These are phyloP conservation scores for Palythoa heliodiscus DNA, from an alignment of 92 coral and sea anemone genomes.

Conservation along the genomic window DNA sequence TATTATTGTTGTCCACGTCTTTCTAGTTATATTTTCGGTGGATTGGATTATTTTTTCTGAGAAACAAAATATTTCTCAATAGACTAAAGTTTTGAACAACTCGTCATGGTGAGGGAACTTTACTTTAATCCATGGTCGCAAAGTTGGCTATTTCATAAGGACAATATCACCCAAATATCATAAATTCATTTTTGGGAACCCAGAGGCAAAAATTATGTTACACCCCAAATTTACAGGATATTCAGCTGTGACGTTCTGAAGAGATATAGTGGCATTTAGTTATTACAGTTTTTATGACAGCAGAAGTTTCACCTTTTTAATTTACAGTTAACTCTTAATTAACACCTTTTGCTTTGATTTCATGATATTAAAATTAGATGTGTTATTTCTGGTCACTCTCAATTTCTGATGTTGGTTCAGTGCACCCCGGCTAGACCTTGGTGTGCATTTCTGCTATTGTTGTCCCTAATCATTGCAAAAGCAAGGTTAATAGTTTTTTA, in stretches of 20 bases:
- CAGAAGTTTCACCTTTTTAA: not conserved
- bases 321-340: constrained; percentile 5
- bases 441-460: not conserved
- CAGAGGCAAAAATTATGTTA: constrained; percentile 14
- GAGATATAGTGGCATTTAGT: not conserved
- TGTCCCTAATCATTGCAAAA: not conserved
- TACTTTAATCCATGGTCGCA: not conserved
- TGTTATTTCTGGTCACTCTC: constrained; percentile 28
- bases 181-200: not conserved
- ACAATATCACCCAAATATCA: constrained; percentile 21
- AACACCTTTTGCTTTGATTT: constrained; percentile 24
- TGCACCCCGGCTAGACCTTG: not conserved
- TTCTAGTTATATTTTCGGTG: constrained; percentile 24
- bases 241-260: constrained; percentile 6
- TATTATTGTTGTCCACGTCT: constrained; percentile 34
- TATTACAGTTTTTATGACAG: not conserved
- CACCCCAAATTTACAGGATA: not conserved
- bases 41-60: constrained; percentile 3
- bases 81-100: not conserved
- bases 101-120: not conserved
- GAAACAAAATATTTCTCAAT: not conserved
- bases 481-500: not conserved
- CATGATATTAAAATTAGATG: constrained; percentile 2
- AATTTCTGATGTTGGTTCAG: constrained; percentile 11
- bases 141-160: constrained; percentile 7